Evolutionary conservation across 2,797 vertebrate genomes (phyloP).

Genomic region (Alcedo atthis): DNA sequence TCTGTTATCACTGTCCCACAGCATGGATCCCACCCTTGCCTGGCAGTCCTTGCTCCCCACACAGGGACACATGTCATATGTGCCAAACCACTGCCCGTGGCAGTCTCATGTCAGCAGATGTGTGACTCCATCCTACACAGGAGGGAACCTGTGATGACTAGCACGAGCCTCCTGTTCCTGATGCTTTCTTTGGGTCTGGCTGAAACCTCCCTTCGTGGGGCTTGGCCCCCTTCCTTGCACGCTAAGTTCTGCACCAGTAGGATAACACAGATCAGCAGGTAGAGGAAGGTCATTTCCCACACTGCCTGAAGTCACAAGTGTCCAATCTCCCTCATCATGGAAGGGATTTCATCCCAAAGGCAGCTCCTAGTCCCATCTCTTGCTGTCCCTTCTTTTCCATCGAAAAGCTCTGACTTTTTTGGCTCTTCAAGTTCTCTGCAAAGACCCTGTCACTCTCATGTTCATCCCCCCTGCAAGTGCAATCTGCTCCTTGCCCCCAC

Average conservation of each 20-base stretch:
- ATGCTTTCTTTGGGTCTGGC: not conserved
- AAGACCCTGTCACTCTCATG: fast-evolving
- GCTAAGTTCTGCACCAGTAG: not conserved
- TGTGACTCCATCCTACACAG: not conserved
- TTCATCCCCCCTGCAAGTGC: not conserved
- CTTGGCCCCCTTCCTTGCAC: not conserved
- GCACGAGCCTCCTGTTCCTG: not conserved
- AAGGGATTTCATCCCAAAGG: not conserved
- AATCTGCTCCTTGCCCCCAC: not conserved
- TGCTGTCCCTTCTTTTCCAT: not conserved
- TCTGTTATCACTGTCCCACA: not conserved
- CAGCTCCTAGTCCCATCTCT: not conserved
- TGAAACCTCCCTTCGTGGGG: not conserved
- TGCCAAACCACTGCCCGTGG: not conserved
- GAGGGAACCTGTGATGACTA: not conserved
- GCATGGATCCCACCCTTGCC: not conserved
- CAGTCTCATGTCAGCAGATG: not conserved
- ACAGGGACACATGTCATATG: not conserved
- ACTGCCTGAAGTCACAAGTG: not conserved
- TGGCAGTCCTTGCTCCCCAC: not conserved
- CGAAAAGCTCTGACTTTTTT: not conserved
- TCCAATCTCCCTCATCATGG: not conserved
- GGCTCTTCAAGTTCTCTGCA: not conserved
- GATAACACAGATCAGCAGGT: not conserved
- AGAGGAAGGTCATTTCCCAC: not conserved